A percentile compares a stretch with the other conserved stretches of the same genome.
These are phyloP conservation scores for Synanthedon formicaeformis DNA, from an alignment of 2,888 invertebrate genomes.

Conservation along the genomic window DNA sequence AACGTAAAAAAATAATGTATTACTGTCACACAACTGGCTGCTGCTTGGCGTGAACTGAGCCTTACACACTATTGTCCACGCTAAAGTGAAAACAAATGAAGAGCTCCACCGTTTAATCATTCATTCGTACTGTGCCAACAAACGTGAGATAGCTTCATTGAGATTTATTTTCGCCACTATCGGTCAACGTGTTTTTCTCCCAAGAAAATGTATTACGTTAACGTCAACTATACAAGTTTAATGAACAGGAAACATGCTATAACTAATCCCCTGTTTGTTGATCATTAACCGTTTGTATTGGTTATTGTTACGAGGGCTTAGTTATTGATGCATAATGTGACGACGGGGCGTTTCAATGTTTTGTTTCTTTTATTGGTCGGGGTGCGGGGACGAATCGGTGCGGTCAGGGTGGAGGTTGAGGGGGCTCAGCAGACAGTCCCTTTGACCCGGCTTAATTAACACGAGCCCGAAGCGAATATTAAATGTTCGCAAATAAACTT, in stretches of 20 bases:
- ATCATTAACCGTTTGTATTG: background rate
- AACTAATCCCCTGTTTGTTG: background rate
- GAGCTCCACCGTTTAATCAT: slow-evolving; percentile 60
- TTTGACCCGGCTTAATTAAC: slow-evolving; percentile 51
- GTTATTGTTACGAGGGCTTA: background rate
- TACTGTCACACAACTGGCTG: too few species aligned
- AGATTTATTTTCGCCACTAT: slow-evolving; percentile 53
- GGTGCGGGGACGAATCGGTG: slow-evolving; percentile 2
- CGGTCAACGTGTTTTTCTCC: slow-evolving; percentile 20
- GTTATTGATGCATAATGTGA: slow-evolving; percentile 7
- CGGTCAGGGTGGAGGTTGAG: slow-evolving; percentile 2
- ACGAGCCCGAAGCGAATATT: slow-evolving; percentile 50
- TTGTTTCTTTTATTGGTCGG: background rate
- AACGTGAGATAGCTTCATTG: slow-evolving; percentile 41
- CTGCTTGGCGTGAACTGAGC: background rate
- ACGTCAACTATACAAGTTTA: background rate
- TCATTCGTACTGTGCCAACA: slow-evolving; percentile 32
- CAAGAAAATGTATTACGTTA: background rate
- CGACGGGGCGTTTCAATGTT: slow-evolving; percentile 4
- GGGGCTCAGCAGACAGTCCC: slow-evolving; percentile 16
- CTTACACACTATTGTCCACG: slow-evolving; percentile 41
- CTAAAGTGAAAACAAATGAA: slow-evolving; percentile 66
- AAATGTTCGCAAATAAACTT: slow-evolving; percentile 58
- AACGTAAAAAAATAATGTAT: too few species aligned
- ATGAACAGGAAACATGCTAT: background rate